A percentile compares a stretch with the other conserved stretches of the same genome.
phyloP scores from a whole-genome alignment of 1,140 invertebrate genomes.

The Lineus longissimus region DNA sequence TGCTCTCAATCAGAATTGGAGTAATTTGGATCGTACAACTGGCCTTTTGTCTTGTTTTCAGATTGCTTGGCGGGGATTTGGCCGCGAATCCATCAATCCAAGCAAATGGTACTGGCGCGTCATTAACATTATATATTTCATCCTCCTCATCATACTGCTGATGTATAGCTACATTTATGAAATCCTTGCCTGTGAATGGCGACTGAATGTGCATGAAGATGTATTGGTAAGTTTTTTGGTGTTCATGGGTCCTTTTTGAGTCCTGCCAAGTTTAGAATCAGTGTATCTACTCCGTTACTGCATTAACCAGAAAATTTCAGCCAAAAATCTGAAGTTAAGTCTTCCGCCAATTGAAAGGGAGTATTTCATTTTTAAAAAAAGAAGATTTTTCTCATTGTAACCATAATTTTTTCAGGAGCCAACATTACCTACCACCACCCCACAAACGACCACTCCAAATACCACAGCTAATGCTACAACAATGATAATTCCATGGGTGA shows the following conservation, averaged over 20 bases:
- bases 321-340: too few species aligned
- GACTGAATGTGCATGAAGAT: constrained; percentile 41
- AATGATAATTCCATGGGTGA: too few species aligned
- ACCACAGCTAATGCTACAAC: neutral
- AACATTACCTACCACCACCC: constrained; percentile 20
- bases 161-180: constrained; percentile 49
- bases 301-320: too few species aligned
- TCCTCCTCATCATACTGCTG: constrained; percentile 37
- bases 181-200: constrained; percentile 48
- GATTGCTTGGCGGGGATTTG: constrained; percentile 50
- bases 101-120: constrained; percentile 24
- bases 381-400: too few species aligned
- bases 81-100: constrained; percentile 36
- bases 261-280: too few species aligned
- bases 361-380: too few species aligned
- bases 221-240: constrained; percentile 29
- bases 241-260: neutral
- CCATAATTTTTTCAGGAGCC: constrained; percentile 9
- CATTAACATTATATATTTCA: constrained; percentile 41
- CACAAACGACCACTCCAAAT: constrained; percentile 11
- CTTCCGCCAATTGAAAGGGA: too few species aligned
- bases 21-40: too few species aligned
- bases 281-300: too few species aligned
- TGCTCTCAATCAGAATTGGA: too few species aligned
- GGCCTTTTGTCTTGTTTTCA: constrained; percentile 23